Evolutionary conservation across 1,140 invertebrate genomes (phyloP).

Genomic region (Orchestia grillus): DNA sequence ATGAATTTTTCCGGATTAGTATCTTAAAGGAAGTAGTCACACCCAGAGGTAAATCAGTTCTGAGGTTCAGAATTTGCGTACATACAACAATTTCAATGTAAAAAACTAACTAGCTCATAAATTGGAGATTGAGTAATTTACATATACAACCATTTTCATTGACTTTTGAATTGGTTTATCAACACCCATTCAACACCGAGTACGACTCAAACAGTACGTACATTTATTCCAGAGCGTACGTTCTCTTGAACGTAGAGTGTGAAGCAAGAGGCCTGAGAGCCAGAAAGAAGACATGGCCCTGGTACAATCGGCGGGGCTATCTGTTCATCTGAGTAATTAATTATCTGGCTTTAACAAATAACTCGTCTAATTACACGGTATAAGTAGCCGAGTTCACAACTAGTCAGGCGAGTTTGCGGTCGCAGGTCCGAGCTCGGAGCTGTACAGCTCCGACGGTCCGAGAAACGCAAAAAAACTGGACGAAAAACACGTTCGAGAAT

Average conservation of each 20-base stretch:
- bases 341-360: slow-evolving; percentile 53
- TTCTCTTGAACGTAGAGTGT: background rate
- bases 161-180: no score
- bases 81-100: no score
- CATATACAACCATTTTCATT: no score
- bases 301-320: background rate
- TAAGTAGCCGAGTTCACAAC: slow-evolving; percentile 50
- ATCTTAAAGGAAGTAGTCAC: no score
- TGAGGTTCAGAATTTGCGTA: no score
- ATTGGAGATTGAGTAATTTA: no score
- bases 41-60: no score
- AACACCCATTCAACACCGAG: background rate
- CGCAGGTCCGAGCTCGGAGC: background rate
- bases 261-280: background rate
- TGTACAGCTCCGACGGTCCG: background rate
- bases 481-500: background rate
- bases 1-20: no score
- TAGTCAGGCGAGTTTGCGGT: slow-evolving; percentile 16
- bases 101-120: no score
- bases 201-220: background rate
- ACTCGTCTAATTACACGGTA: slow-evolving; percentile 49
- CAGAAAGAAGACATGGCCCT: background rate
- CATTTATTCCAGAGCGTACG: background rate
- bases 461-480: background rate
- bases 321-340: slow-evolving; percentile 54